These are phyloP conservation scores for Zaprionus lachaisei DNA, from an alignment of 1,140 invertebrate genomes.

Conservation along the genomic window DNA sequence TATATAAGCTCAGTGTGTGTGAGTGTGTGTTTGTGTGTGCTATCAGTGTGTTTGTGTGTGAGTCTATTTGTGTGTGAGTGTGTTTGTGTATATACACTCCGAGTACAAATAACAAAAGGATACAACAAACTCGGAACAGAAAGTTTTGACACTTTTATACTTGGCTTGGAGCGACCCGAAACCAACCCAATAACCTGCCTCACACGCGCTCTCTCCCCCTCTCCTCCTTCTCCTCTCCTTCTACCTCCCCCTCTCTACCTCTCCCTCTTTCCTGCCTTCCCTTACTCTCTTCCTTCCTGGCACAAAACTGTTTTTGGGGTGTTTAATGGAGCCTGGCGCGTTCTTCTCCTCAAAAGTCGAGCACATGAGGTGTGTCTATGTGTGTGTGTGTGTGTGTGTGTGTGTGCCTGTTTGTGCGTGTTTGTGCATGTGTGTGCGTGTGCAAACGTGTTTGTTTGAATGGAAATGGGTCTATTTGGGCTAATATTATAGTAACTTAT, in stretches of 20 bases:
- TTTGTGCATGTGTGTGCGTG: constrained; percentile 28
- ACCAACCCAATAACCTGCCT: constrained; percentile 42
- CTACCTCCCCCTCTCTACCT: constrained; percentile 19
- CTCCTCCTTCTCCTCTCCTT: not conserved
- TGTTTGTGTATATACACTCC: constrained; percentile 32
- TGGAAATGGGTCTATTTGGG: constrained; percentile 74
- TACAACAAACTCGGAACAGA: constrained; percentile 75
- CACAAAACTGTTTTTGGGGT: constrained; percentile 47
- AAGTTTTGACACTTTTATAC: constrained; percentile 82
- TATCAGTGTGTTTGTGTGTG: constrained; percentile 17
- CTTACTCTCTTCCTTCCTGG: constrained; percentile 7
- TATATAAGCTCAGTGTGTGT: constrained; percentile 14
- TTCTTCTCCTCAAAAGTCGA: constrained; percentile 58
- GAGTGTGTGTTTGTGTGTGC: not conserved
- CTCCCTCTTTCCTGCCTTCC: constrained; percentile 15
- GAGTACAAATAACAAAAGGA: constrained; percentile 70
- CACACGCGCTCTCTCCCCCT: constrained; percentile 16
- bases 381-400: constrained; percentile 23
- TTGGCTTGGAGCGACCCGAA: constrained; percentile 72
- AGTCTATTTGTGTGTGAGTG: constrained; percentile 16
- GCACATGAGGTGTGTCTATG: constrained; percentile 35
- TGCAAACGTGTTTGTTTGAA: constrained; percentile 33
- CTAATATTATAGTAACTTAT: constrained; percentile 77
- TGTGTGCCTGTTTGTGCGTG: constrained; percentile 21
- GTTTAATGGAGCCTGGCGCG: constrained; percentile 76